These are phyloP conservation scores for Macrobrachium nipponense DNA, from an alignment of 1,140 invertebrate species.

Conservation along the genomic window DNA sequence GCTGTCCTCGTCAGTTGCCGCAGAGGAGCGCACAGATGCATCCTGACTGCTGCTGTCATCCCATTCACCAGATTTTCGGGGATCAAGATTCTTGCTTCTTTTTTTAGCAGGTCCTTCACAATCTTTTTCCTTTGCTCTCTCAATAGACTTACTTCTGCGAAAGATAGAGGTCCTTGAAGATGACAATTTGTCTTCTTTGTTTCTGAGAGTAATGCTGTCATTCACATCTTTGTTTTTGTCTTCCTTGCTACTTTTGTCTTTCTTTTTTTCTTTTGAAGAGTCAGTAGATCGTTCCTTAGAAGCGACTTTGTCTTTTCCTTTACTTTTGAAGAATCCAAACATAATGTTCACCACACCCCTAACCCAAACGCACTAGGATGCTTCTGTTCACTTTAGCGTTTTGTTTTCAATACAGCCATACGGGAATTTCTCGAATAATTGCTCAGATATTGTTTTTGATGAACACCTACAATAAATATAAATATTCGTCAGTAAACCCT, in stretches of 20 bases:
- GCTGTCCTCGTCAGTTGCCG: slow-evolving; percentile 8
- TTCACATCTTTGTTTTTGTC: slow-evolving; percentile 31
- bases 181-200: slow-evolving; percentile 26
- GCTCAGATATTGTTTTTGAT: no score
- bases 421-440: no score
- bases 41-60: slow-evolving; percentile 20
- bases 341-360: slow-evolving; percentile 19
- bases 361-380: not conserved
- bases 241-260: slow-evolving; percentile 36
- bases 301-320: slow-evolving; percentile 44
- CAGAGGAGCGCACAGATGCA: not conserved
- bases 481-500: no score
- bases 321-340: slow-evolving; percentile 56
- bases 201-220: not conserved
- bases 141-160: slow-evolving; percentile 47
- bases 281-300: slow-evolving; percentile 39
- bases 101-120: not conserved
- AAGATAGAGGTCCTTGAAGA: slow-evolving; percentile 34
- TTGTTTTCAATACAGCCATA: no score
- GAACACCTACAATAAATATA: no score
- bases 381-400: not conserved
- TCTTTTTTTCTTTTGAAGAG: slow-evolving; percentile 43
- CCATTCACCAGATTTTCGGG: slow-evolving; percentile 28
- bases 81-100: slow-evolving; percentile 37
- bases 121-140: slow-evolving; percentile 24